Base-by-base conservation (phyloP, 2,888 invertebrate species). In the Caenorhabditis zanzibari region DNA sequence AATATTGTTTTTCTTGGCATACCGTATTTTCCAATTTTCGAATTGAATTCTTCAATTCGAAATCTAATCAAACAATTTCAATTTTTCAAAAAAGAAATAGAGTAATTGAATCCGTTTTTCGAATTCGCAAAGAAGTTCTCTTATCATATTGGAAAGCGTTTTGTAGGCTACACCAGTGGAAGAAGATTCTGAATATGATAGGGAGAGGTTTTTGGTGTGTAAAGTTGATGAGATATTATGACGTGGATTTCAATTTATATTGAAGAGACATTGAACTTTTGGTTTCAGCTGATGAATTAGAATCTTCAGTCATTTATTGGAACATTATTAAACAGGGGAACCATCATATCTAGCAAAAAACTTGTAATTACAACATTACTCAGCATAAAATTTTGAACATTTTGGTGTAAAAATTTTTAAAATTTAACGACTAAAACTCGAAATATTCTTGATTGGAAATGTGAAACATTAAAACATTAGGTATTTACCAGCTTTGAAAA, bases 121-220 rank as follows among this genome's bases (percentile, higher is more conserved):
- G 24, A 1, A 61, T 26, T 63, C 38, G 16, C 63, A 44, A 63
- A 26, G 61, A 24, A 2, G 44, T 63, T 63, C 63, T 63, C 44
- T 63, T 63, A 63, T 63, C 63, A 63, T 63, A 63, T 63, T 63
- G 63, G 63, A 63, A 63, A 44, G 19, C 63, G 26, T 63, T 63
- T 63, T 28, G 63, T 63, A 63, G 63, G 24, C 63, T 63, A 63
- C 22, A 61, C 6, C 12, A 59, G 38, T 38, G 12, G 19, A 24
- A 24, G 0, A 26, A 26, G 24, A 54, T 24, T 3, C 24, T 24
- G 22, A 16, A 38, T 38, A 16, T 16, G 24, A 38, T 24, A 38
- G 7, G 26, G 41, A 22, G 24, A 14, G 22, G 6, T 28, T 61
- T 44, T 47, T 28, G 47, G 41, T n/a, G 61, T 61, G 61, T 61